Conservation (phyloP, 2,113 vertebrate genomes). For the Oryctolagus cuniculus region DNA sequence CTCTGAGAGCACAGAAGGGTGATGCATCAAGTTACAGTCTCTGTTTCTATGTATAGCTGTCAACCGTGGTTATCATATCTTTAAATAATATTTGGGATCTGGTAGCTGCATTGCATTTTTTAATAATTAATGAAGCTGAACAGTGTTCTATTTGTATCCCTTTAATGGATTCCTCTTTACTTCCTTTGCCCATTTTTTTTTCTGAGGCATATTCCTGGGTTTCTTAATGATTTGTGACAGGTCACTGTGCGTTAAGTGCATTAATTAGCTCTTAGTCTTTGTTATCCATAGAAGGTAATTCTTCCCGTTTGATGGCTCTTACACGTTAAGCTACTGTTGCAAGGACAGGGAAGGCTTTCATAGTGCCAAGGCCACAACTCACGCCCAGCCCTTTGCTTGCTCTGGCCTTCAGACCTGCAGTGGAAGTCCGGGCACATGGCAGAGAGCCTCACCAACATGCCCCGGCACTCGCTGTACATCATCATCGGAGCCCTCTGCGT, state of each 20-base stretch:
- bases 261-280: not conserved
- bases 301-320: not conserved
- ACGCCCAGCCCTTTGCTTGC: fast-evolving
- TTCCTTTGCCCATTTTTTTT: not conserved
- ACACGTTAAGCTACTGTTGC: not conserved
- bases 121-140: not conserved
- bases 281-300: not conserved
- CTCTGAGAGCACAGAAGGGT: not conserved
- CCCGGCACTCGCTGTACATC: conserved; percentile 97
- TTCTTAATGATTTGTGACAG: not conserved
- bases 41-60: not conserved
- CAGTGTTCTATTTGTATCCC: not conserved
- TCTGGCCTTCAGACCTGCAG: conserved; percentile 91
- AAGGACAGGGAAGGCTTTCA: not conserved
- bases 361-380: fast-evolving
- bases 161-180: not conserved
- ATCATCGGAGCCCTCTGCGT: conserved; percentile 98
- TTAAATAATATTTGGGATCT: conserved; percentile 33
- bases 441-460: conserved; percentile 96
- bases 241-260: not conserved
- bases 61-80: not conserved
- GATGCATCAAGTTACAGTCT: not conserved
- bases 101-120: not conserved
- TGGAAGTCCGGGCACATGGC: conserved; percentile 96
- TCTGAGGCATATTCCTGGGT: not conserved